Conservation (phyloP, 2,797 vertebrate genomes). For the Melopsittacus undulatus region DNA sequence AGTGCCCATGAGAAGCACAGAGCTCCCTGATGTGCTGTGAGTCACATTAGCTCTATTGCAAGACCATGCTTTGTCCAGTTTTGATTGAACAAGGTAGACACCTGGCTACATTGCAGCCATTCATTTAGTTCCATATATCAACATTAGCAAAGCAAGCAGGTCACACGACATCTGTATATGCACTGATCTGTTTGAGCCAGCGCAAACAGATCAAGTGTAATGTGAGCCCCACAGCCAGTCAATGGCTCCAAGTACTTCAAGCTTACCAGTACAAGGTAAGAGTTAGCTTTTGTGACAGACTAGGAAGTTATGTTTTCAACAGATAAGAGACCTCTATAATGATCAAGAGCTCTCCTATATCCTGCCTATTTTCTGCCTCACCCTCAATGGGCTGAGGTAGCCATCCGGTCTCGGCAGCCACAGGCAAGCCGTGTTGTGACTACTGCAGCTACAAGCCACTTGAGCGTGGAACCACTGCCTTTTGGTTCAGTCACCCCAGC, state of each 20-base stretch:
- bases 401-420: neutral
- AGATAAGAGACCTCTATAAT: neutral
- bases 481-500: neutral
- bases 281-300: neutral
- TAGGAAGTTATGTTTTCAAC: neutral
- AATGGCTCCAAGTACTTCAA: neutral
- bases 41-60: neutral
- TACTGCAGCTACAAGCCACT: neutral
- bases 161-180: neutral
- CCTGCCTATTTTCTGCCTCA: constrained; percentile 19
- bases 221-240: neutral
- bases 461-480: neutral
- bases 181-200: neutral
- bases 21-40: neutral
- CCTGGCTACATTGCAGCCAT: neutral
- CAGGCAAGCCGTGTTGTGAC: accelerated
- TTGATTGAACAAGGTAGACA: neutral
- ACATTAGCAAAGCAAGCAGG: neutral
- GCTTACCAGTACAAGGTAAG: neutral
- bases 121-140: neutral
- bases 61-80: neutral
- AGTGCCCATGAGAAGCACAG: neutral
- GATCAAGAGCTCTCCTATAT: neutral
- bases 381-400: neutral
- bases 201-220: neutral